Evolutionary conservation across 1,140 invertebrate genomes (phyloP).

Genomic region (Pinna nobilis): DNA sequence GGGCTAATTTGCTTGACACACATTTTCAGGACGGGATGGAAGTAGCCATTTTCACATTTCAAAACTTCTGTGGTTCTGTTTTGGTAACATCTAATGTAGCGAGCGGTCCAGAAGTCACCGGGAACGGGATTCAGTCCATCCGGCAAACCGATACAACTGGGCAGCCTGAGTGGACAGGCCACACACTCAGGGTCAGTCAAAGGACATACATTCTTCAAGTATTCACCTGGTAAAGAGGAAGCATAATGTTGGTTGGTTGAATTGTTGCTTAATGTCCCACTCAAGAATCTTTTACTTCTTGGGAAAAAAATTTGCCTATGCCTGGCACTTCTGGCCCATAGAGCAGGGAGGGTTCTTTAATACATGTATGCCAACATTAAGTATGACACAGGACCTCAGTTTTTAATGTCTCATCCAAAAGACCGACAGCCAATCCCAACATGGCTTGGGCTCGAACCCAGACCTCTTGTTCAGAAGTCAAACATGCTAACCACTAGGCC

Average conservation of each 20-base stretch:
- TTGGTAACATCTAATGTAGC: constrained; percentile 27
- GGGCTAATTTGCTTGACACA: constrained; percentile 41
- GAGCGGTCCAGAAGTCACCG: constrained; percentile 24
- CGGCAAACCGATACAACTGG: constrained; percentile 43
- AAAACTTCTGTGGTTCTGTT: constrained; percentile 33
- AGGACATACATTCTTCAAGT: constrained; percentile 43
- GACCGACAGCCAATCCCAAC: no score
- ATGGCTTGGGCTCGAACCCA: no score
- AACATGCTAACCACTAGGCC: no score
- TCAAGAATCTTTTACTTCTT: neutral
- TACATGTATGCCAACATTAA: no score
- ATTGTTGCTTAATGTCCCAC: no score
- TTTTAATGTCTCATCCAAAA: no score
- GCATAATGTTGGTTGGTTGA: neutral
- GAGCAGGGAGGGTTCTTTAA: no score
- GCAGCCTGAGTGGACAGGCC: constrained; percentile 39
- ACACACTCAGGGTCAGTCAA: constrained; percentile 28
- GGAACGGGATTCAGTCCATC: constrained; percentile 45
- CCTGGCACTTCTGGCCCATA: no score
- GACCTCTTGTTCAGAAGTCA: no score
- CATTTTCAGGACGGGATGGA: constrained; percentile 45
- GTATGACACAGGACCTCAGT: no score
- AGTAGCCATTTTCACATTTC: constrained; percentile 46
- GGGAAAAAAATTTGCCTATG: neutral
- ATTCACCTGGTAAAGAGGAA: constrained; percentile 47